Percentiles rank a stretch among this genome's conserved stretches.
Evolutionary conservation across 2,888 invertebrate species (phyloP).

Genomic region (Sarcophaga rosellei): DNA sequence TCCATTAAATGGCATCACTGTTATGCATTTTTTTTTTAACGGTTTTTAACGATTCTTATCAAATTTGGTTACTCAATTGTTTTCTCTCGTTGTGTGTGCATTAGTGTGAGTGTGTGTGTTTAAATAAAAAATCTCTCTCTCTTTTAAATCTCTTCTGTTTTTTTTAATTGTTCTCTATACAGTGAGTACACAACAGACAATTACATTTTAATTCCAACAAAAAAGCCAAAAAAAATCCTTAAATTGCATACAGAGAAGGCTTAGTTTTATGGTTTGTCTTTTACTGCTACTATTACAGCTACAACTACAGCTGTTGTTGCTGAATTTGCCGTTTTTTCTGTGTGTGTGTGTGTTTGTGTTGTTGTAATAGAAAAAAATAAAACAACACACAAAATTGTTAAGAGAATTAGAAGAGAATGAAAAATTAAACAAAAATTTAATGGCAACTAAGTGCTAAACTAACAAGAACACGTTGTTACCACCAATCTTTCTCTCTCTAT

Average conservation of each 20-base stretch:
- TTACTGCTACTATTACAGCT: background rate
- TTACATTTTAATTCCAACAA: constrained; percentile 23
- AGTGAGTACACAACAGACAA: constrained; percentile 39
- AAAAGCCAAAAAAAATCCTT: background rate
- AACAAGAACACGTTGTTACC: constrained; percentile 37
- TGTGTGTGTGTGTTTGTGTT: background rate
- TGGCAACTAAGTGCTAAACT: constrained; percentile 50
- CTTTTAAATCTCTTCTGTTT: background rate
- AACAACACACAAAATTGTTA: background rate
- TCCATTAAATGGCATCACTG: constrained; percentile 41
- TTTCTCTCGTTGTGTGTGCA: no score
- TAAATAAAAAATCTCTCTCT: background rate
- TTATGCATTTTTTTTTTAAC: constrained; percentile 21
- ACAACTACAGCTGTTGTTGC: background rate
- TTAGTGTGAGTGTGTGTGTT: background rate
- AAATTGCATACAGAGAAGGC: constrained; percentile 44
- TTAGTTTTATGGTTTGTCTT: constrained; percentile 36
- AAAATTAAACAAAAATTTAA: constrained; percentile 33
- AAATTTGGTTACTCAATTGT: no score
- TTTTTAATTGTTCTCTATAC: constrained; percentile 46
- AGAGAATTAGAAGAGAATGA: background rate
- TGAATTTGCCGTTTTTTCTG: background rate
- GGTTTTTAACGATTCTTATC: constrained; percentile 53
- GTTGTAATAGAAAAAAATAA: background rate
- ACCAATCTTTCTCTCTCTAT: background rate